Conservation (phyloP, 2,113 vertebrate species). For the Calypte anna region DNA sequence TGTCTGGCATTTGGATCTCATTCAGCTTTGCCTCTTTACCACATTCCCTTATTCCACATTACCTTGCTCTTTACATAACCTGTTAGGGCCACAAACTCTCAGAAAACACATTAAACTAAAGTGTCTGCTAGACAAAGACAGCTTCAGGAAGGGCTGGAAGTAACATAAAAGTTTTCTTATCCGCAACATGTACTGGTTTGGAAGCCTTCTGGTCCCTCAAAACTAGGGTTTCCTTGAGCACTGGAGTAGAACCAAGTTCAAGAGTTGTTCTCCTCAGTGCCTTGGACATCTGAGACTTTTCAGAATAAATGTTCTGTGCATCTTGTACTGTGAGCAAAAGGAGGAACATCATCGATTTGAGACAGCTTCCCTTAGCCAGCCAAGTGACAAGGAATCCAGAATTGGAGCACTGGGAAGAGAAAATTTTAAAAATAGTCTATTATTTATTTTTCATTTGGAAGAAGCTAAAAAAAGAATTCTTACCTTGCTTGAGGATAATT, state of each 20-base stretch:
- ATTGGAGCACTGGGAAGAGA: not conserved
- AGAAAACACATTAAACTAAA: not conserved
- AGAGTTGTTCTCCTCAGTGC: not conserved
- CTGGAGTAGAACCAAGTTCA: not conserved
- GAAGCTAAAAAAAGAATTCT: not conserved
- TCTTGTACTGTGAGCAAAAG: not conserved
- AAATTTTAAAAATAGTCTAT: not conserved
- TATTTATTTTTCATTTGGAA: not conserved
- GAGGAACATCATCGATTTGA: not conserved
- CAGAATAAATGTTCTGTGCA: not conserved
- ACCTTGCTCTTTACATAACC: not conserved
- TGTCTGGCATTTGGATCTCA: not conserved
- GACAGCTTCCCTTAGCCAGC: not conserved
- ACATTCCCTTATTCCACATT: not conserved
- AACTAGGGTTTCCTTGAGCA: not conserved
- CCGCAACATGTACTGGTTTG: not conserved
- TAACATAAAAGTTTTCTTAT: not conserved
- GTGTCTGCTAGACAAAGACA: not conserved
- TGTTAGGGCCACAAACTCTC: not conserved
- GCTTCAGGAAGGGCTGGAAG: not conserved
- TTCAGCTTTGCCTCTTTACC: not conserved
- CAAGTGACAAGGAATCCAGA: not conserved
- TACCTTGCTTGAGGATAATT: not conserved
- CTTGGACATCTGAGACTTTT: not conserved
- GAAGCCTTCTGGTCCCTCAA: not conserved